Conservation (phyloP, 2,113 vertebrate species). For the Dicentrarchus labrax region DNA sequence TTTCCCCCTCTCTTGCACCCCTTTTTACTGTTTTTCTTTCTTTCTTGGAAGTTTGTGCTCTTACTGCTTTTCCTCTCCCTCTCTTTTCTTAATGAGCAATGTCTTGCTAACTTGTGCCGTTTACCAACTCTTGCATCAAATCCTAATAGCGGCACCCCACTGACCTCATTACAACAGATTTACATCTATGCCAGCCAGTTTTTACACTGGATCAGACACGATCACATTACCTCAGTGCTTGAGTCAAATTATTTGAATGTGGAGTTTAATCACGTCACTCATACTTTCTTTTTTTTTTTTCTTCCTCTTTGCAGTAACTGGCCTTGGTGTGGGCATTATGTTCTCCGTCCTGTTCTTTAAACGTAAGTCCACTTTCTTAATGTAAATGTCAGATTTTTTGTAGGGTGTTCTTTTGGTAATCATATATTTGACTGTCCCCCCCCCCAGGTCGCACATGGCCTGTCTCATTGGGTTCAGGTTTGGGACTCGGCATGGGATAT, state of each 20-base stretch:
- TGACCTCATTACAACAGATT: constrained; percentile 61
- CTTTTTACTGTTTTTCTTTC: constrained; percentile 39
- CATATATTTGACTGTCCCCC: neutral
- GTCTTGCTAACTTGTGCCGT: constrained; percentile 66
- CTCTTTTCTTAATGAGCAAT: constrained; percentile 54
- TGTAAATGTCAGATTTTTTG: neutral
- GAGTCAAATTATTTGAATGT: constrained; percentile 23
- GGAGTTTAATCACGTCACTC: constrained; percentile 20
- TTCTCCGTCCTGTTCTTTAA: constrained; percentile 93
- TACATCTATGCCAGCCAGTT: constrained; percentile 48
- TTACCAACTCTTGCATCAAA: constrained; percentile 66
- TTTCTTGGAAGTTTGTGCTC: constrained; percentile 31
- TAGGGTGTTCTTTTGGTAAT: neutral
- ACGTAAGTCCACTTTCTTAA: constrained; percentile 85
- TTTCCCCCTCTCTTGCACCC: constrained; percentile 34
- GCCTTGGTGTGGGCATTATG: constrained; percentile 90
- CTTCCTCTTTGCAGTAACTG: constrained; percentile 83
- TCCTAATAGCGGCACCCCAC: constrained; percentile 31
- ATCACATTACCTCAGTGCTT: constrained; percentile 26
- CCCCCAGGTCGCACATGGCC: constrained; percentile 91
- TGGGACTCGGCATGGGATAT: constrained; percentile 93
- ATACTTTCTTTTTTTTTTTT: neutral
- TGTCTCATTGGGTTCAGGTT: constrained; percentile 88
- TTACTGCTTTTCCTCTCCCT: constrained; percentile 23
- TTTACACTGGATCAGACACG: constrained; percentile 20